Conservation (phyloP, 2,797 vertebrate genomes). For the Neostethus bicornis region DNA sequence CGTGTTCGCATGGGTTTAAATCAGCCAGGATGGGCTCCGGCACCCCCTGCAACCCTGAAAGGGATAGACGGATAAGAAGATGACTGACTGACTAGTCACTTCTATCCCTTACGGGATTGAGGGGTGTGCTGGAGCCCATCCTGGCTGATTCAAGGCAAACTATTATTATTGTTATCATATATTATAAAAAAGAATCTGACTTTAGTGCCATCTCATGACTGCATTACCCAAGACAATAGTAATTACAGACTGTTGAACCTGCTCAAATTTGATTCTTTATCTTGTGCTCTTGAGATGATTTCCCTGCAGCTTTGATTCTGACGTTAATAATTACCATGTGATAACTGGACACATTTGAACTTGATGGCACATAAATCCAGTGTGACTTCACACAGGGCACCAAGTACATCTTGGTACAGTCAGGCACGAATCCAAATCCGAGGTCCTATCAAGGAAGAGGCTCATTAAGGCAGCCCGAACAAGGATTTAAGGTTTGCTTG, state of each 20-base stretch:
- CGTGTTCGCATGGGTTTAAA: too few species aligned
- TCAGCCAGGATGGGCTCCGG: too few species aligned
- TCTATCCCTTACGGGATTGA: too few species aligned
- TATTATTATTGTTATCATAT: too few species aligned
- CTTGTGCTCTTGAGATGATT: background rate
- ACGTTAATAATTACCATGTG: background rate
- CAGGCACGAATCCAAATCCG: background rate
- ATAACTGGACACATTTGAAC: too few species aligned
- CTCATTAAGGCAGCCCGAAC: background rate
- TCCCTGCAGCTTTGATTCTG: background rate
- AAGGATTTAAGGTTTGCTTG: background rate
- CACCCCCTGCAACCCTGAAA: too few species aligned
- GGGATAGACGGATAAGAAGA: too few species aligned
- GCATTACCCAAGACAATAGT: background rate
- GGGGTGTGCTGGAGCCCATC: too few species aligned
- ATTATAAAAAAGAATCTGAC: too few species aligned
- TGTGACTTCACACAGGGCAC: background rate
- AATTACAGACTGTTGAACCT: background rate
- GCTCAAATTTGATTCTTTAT: background rate
- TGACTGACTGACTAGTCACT: too few species aligned
- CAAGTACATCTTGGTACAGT: background rate
- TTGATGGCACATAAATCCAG: too few species aligned
- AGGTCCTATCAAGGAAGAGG: background rate
- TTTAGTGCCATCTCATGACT: background rate
- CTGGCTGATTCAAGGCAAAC: too few species aligned